Conservation (phyloP, 1,140 invertebrate species). For the Heliothis subflexa region DNA sequence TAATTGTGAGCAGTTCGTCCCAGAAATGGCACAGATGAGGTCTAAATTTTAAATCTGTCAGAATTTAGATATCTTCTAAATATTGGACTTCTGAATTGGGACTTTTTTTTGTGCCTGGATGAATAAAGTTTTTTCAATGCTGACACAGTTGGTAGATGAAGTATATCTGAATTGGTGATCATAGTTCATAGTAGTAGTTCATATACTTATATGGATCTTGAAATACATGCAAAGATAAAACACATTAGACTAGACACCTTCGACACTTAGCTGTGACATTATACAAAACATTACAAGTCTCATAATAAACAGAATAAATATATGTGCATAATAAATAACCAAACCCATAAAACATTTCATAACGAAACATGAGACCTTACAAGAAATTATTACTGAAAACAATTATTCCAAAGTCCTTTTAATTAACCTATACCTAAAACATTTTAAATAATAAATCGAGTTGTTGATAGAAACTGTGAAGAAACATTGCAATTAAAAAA, state of each 20-base stretch:
- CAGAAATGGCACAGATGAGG: too few relatives aligned
- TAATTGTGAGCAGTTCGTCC: too few relatives aligned
- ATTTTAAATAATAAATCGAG: neutral
- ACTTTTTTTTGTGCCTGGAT: too few relatives aligned
- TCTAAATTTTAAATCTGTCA: too few relatives aligned
- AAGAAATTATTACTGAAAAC: constrained; percentile 8
- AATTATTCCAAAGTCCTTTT: neutral
- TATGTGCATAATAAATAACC: constrained; percentile 17
- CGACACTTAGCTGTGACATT: neutral
- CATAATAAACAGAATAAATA: constrained; percentile 18
- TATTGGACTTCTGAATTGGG: too few relatives aligned
- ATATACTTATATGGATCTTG: too few relatives aligned
- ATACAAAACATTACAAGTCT: constrained; percentile 4
- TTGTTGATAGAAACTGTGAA: constrained; percentile 13
- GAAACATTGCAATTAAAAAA: constrained; percentile 25
- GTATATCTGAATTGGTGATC: too few relatives aligned
- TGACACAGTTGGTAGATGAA: too few relatives aligned
- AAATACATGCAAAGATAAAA: neutral
- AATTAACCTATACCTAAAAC: constrained; percentile 22
- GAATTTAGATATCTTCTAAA: too few relatives aligned
- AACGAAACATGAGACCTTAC: constrained; percentile 3
- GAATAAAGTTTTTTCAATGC: too few relatives aligned
- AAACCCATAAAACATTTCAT: constrained; percentile 1
- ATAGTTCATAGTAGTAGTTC: too few relatives aligned
- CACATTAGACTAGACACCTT: neutral